Evolutionary conservation across 1,140 invertebrate genomes (phyloP).

Genomic region (Piezodorus guildinii): DNA sequence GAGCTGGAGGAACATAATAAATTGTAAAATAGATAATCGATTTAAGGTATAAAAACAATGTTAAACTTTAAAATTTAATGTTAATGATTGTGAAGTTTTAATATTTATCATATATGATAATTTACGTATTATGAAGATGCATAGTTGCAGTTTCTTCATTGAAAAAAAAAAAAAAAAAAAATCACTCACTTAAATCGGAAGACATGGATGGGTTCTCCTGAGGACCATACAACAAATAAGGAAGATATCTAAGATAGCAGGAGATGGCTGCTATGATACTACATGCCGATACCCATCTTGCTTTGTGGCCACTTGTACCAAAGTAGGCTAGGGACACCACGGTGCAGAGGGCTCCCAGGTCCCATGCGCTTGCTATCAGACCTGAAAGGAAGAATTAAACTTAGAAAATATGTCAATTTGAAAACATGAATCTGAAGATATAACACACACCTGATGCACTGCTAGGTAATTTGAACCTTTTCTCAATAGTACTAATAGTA

Average conservation of each 20-base stretch:
- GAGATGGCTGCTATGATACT: conserved; percentile 21
- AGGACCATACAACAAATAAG: conserved; percentile 25
- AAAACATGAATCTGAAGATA: not conserved
- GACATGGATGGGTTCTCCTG: too few species aligned
- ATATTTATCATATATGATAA: too few species aligned
- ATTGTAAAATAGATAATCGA: too few species aligned
- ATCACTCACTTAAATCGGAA: too few species aligned
- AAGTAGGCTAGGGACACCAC: conserved; percentile 24
- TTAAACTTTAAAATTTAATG: too few species aligned
- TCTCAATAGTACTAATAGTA: conserved; percentile 64
- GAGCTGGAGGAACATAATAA: too few species aligned
- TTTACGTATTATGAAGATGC: too few species aligned
- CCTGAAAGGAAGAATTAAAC: conserved; percentile 16
- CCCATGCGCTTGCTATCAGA: conserved; percentile 25
- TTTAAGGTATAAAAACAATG: too few species aligned
- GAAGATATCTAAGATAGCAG: conserved; percentile 22
- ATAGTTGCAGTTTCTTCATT: too few species aligned
- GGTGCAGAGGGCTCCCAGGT: conserved; percentile 24
- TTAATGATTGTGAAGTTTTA: too few species aligned
- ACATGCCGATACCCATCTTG: conserved; percentile 25
- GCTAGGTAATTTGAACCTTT: conserved; percentile 64
- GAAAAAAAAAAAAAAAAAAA: too few species aligned
- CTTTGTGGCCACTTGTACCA: conserved; percentile 25
- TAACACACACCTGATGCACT: conserved; percentile 47
- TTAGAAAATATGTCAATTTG: not conserved